A percentile compares a stretch with the other conserved stretches of the same genome.
These are phyloP conservation scores for Agrypnus murinus DNA, from an alignment of 2,888 invertebrate genomes.

Conservation along the genomic window DNA sequence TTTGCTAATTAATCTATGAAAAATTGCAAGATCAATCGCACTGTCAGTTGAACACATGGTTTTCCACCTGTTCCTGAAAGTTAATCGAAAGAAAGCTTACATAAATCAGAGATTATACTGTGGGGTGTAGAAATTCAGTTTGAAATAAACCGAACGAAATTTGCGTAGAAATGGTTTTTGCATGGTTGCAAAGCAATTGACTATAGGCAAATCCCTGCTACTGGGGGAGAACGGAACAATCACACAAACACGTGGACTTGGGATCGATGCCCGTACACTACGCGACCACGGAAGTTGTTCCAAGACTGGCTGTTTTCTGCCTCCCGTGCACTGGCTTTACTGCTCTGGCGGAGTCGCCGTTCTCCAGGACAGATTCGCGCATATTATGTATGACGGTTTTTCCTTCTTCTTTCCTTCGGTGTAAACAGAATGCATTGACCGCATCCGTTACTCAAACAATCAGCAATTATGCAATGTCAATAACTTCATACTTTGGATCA, in stretches of 20 bases:
- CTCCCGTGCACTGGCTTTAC: constrained; percentile 48
- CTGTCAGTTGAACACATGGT: constrained; percentile 22
- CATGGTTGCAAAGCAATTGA: constrained; percentile 18
- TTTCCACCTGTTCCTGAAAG: constrained; percentile 24
- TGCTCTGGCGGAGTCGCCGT: constrained; percentile 54
- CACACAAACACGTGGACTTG: constrained; percentile 56
- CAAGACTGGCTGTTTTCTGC: constrained; percentile 59
- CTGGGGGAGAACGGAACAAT: constrained; percentile 8
- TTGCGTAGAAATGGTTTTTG: constrained; percentile 18
- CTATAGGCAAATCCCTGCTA: constrained; percentile 16
- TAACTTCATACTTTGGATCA: constrained; percentile 51
- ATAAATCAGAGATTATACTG: constrained; percentile 24
- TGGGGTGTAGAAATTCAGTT: constrained; percentile 2
- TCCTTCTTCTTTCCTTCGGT: constrained; percentile 30
- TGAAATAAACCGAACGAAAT: constrained; percentile 6
- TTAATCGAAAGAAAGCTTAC: constrained; percentile 2
- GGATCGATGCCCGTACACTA: constrained; percentile 55
- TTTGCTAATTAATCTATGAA: no score
- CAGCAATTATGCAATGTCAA: constrained; percentile 52
- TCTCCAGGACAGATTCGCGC: constrained; percentile 57
- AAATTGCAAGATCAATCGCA: not conserved
- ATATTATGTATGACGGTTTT: constrained; percentile 49
- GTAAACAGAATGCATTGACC: constrained; percentile 48
- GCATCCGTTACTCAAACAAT: constrained; percentile 48
- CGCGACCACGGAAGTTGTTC: constrained; percentile 62